Evolutionary conservation across 2,888 invertebrate species (phyloP).

Genomic region (Theodoxus fluviatilis): DNA sequence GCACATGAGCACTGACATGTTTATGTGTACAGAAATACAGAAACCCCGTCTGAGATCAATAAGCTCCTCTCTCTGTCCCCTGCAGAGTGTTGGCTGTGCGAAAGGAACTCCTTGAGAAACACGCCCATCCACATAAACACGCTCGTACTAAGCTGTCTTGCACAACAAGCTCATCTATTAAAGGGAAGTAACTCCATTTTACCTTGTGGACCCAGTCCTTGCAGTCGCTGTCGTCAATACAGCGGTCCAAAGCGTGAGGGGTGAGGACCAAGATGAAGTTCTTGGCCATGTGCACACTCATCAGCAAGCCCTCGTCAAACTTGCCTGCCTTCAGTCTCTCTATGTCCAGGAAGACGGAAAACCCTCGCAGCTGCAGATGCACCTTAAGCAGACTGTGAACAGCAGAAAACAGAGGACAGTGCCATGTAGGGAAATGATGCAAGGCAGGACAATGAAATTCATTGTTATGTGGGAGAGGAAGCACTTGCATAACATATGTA

Average conservation of each 20-base stretch:
- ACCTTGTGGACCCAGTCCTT: slow-evolving; percentile 99
- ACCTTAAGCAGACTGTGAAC: slow-evolving; percentile 78
- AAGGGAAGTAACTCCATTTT: slow-evolving; percentile 62
- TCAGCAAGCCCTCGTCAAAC: slow-evolving; percentile 95
- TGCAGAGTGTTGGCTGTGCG: no score
- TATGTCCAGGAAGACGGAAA: slow-evolving; percentile 97
- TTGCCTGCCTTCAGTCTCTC: slow-evolving; percentile 97
- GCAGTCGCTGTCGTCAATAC: slow-evolving; percentile 87
- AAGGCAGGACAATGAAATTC: background rate
- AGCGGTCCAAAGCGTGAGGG: slow-evolving; percentile 91
- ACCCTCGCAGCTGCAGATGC: slow-evolving; percentile 92
- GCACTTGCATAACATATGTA: no score
- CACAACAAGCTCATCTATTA: no score
- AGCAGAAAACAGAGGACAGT: background rate
- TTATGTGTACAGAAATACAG: no score
- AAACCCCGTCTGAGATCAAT: no score
- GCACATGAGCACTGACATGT: no score
- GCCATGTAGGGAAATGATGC: background rate
- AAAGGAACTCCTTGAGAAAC: no score
- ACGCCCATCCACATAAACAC: no score
- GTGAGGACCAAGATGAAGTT: slow-evolving; percentile 96
- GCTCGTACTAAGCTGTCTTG: no score
- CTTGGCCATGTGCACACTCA: slow-evolving; percentile 95
- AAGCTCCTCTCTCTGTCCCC: no score
- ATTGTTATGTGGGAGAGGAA: no score